Evolutionary conservation across 2,888 invertebrate genomes (phyloP), one percentile per base, ranked within the genome.

Genomic region (Xanthorhoe spadicearia): DNA sequence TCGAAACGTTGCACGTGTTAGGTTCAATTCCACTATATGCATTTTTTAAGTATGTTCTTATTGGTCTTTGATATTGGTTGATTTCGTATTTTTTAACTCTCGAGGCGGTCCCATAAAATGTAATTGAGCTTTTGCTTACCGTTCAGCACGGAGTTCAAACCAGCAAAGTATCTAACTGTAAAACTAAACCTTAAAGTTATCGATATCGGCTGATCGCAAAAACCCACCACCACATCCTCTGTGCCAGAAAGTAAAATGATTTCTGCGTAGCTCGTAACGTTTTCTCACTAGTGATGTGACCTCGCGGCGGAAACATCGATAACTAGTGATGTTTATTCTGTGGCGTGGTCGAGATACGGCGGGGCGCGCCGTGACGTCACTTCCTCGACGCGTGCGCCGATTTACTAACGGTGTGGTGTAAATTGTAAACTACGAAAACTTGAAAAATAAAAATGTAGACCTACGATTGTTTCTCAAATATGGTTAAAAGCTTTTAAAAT

Each of bases 381-480:
- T 87, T 89, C 89, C 88, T 75, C 84, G 84, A 86, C 89, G 88
- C 89, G 88, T 88, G 88, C 83, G 83, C 72, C 79, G 80, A 54
- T 78, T n/a, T 72, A 79, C 77, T 79, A 76, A 75, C 70, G 69
- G 10, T 49, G 43, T 55, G 65, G 60, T n/a, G 46, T 17, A 60
- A 8, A 48, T 38, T 7, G 0, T 17, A 48, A 48, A 13, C 7
- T 23, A 23, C 23, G 23, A 23, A 23, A 32, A 32, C 32, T 32
- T 32, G 8, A 4, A 7, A 32, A 32, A 7, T 32, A 32, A 23
- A 23, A 23, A 23, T 3, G 23, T 23, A 4, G 23, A 4, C 23
- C 4, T 23, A 23, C 23, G 23, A 23, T 23, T 23, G 23, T 23
- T 23, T 23, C 23, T 23, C 23, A 23, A 23, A 23, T 23, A n/a